These are phyloP conservation scores for Anser brachyrhynchus DNA, from an alignment of 2,113 vertebrate genomes.

Conservation along the genomic window DNA sequence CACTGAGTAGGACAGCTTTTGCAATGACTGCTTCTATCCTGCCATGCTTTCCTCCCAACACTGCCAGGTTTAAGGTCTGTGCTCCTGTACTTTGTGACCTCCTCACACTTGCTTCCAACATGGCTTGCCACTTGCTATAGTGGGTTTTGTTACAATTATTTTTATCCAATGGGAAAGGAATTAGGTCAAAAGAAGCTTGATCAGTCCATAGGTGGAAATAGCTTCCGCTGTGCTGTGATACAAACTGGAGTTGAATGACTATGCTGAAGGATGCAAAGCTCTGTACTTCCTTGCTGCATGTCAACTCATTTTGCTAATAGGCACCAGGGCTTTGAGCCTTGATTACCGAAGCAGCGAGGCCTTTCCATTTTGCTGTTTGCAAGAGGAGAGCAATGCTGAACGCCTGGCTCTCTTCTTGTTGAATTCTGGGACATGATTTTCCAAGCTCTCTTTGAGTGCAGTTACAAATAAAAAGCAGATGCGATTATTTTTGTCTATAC, in stretches of 20 bases:
- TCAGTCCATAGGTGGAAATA: background rate
- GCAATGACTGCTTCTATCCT: background rate
- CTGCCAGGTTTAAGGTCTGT: background rate
- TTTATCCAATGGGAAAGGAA: background rate
- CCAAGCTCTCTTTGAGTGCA: constrained; percentile 6
- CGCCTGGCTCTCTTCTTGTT: constrained; percentile 29
- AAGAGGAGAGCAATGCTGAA: background rate
- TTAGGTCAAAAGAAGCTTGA: background rate
- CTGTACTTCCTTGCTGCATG: background rate
- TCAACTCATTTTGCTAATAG: constrained; percentile 2
- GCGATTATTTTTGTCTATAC: constrained; percentile 45
- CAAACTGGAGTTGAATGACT: background rate
- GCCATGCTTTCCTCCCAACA: background rate
- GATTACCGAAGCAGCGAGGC: background rate
- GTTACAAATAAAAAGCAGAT: constrained; percentile 64
- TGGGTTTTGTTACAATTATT: background rate
- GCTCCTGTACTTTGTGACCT: background rate
- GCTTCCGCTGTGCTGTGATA: background rate
- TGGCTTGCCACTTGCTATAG: background rate
- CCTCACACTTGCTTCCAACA: background rate
- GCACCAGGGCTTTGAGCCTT: background rate
- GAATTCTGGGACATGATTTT: constrained; percentile 32
- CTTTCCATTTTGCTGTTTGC: constrained; percentile 14
- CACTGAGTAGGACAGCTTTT: background rate
- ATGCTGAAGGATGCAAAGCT: background rate